Evolutionary conservation across 2,113 vertebrate species (phyloP), one percentile per base, ranked within the genome.

Genomic region (Tringa solitaria): DNA sequence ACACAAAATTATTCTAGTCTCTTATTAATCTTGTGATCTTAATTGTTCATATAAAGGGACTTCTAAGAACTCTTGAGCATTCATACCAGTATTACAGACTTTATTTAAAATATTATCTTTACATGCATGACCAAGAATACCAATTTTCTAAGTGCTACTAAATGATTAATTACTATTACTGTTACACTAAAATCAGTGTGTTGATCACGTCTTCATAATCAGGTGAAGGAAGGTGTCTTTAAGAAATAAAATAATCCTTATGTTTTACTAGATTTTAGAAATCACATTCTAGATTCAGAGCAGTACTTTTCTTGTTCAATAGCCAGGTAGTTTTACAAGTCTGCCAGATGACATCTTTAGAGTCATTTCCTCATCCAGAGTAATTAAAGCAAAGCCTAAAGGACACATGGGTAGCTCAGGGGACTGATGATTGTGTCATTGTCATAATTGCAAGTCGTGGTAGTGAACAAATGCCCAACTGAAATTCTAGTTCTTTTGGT

Each of bases 61-160:
- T 78, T 83, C 39, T 84, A 53, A 91, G 48, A 92, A 57, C 39
- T 77, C n/a, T 53, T 88, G 15, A 83, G n/a, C 6, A 23, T 88
- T 90, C 67, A 61, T 90, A 53, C 11, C 15, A 80, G 45, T 63
- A 75, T 76, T 76, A 76, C 22, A 69, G 35, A 9, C 50, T 84
- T 81, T 51, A 86, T 80, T 89, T 72, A 64, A 87, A 91, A 46
- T 87, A 87, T 9, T 84, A 53, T 78, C 74, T 94, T 94, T 92
- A 75, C 39, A n/a, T 68, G 13, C 54, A 48, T 1, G 1, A 33
- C 43, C 12, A 84, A 94, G 70, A 77, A 84, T 89, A 78, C 5
- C 9, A 46, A 22, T 93, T 87, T 87, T 59, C 61, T 37, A 78
- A 78, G 33, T 51, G 45, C 24, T 59, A 78, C 26, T 70, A 93